Base-by-base conservation (phyloP, 2,113 vertebrate genomes). In the Ranitomeya variabilis region DNA sequence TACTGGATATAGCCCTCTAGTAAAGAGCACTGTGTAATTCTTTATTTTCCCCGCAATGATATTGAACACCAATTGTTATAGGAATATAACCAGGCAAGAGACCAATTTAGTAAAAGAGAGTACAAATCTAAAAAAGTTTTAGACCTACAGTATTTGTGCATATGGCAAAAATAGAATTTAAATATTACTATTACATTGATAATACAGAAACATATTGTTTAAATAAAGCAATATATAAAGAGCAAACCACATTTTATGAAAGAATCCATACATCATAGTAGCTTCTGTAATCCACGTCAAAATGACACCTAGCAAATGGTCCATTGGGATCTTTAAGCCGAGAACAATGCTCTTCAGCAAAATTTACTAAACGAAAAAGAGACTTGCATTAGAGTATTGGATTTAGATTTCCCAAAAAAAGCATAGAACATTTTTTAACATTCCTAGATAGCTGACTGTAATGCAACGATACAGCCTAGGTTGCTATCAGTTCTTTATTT, bases 251-350 rank as follows among this genome's bases (percentile, higher is more conserved):
- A 62, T 81, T 0, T 62, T 10, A 18, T 26, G 52, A 60, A 26
- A 60, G 14, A 81, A 62, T 21, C 8, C 37, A 2, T 86, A 94
- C 96, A 87, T 88, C 91, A 51, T 94, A 83, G 88, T 94, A 96
- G 0, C 86, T 3, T 81, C 93, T 94, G 45, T 92, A 92, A 12
- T 94, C 90, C 52, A 97, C 94, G 21, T 91, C 67, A 62, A 45
- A 79, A 45, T 97, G 95, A 80, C 96, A 96, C 6, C 64, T 74
- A 51, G 94, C 91, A 94, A 97, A 97, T 85, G 94, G 86, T 2
- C 95, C 95, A 52, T 13, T 86, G 21, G 92, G 89, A 76, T 95
- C 62, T 45, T 91, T 95, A 84, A 97, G 88, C 15, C 92, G 80
- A 0, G 80, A 90, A 55, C 96, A 97, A 26, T 91, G 88, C 11